Evolutionary conservation across 92 coral and sea anemone genomes (phyloP).

Genomic region (Phenganax marumi): DNA sequence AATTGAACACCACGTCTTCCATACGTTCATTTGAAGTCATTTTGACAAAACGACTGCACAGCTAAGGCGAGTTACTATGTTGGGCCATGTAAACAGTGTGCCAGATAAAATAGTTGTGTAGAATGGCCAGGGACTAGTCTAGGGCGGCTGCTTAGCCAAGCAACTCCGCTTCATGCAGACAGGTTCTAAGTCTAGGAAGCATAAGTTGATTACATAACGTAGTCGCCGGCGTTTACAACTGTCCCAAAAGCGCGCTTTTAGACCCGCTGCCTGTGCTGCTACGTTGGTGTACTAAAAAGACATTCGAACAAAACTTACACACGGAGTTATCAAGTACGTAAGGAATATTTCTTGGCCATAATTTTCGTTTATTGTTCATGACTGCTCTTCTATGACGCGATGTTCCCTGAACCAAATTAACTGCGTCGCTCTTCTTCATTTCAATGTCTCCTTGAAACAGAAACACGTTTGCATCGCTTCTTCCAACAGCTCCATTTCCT

Average conservation of each 20-base stretch:
- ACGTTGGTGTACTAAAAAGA: background rate
- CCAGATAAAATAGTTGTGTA: no score
- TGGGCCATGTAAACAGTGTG: no score
- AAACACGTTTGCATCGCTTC: conserved; percentile 14
- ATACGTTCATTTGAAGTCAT: no score
- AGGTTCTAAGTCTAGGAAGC: no score
- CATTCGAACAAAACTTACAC: conserved; percentile 9
- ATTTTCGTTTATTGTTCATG: background rate
- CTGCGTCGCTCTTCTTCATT: conserved; percentile 5
- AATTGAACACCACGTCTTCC: no score
- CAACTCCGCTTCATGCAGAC: no score
- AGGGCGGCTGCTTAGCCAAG: no score
- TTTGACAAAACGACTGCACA: no score
- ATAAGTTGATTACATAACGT: no score
- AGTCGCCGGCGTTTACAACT: no score
- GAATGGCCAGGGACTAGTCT: no score
- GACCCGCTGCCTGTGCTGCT: background rate
- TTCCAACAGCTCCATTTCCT: background rate
- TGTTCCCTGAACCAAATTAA: background rate
- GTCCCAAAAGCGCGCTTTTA: background rate
- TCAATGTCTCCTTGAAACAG: conserved; percentile 31
- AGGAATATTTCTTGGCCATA: conserved; percentile 14
- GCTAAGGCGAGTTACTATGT: no score
- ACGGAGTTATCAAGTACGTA: background rate
- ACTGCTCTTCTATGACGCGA: conserved; percentile 18